Percentiles rank a stretch among this genome's conserved stretches.
phyloP scores from a whole-genome alignment of 2,888 invertebrate species.

The Ryuthela nishihirai region DNA sequence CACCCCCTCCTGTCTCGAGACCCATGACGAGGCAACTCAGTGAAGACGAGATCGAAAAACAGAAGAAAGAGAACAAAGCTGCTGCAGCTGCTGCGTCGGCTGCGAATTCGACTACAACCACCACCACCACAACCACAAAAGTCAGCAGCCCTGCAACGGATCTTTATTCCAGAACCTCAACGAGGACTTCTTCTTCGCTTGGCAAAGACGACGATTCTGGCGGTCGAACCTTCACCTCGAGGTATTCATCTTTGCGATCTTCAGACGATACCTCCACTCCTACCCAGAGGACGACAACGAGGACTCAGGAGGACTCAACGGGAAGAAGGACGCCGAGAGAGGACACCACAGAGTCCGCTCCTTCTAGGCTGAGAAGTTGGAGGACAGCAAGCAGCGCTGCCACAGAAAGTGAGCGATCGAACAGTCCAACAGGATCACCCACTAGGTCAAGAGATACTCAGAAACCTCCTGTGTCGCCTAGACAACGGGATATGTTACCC shows the following conservation, averaged over 20 bases:
- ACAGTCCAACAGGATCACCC: slow-evolving; percentile 20
- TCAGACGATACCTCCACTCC: slow-evolving; percentile 9
- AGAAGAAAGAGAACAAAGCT: slow-evolving; percentile 78
- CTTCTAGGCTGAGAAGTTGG: slow-evolving; percentile 19
- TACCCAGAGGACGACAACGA: slow-evolving; percentile 4
- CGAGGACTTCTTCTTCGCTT: slow-evolving; percentile 5
- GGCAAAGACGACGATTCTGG: slow-evolving; percentile 9
- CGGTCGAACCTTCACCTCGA: slow-evolving; percentile 9
- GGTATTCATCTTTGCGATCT: slow-evolving; percentile 11
- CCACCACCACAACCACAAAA: background rate
- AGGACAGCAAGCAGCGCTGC: slow-evolving; percentile 17
- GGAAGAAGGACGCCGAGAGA: slow-evolving; percentile 5
- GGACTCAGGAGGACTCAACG: background rate
- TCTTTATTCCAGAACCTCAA: slow-evolving; percentile 8
- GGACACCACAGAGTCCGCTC: too few relatives aligned
- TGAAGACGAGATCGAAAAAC: slow-evolving; percentile 82
- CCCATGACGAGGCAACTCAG: slow-evolving; percentile 70
- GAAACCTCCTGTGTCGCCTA: slow-evolving; percentile 30
- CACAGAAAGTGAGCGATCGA: slow-evolving; percentile 15
- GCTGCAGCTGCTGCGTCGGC: slow-evolving; percentile 33
- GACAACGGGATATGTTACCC: slow-evolving; percentile 2
- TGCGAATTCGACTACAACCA: slow-evolving; percentile 2
- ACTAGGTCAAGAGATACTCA: slow-evolving; percentile 21
- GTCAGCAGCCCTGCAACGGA: slow-evolving; percentile 3
- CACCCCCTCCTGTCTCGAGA: slow-evolving; percentile 39